Percentiles rank a stretch among this genome's conserved stretches.
Evolutionary conservation across 2,113 vertebrate species (phyloP).

Genomic region (Dicerorhinus sumatrensis): DNA sequence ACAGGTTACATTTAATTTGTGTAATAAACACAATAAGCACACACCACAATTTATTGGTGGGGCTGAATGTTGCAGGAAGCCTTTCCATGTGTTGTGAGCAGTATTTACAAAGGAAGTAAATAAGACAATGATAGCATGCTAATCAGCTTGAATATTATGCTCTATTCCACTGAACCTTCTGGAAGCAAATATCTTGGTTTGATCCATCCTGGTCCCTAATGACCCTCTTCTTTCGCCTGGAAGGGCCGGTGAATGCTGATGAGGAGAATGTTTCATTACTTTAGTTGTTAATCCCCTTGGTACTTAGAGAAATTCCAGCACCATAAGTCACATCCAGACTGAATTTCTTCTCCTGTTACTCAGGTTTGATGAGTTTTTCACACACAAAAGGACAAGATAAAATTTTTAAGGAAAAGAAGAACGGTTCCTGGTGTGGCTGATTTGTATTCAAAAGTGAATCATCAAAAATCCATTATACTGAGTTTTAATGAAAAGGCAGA

Average conservation of each 20-base stretch:
- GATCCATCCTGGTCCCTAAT: conserved; percentile 15
- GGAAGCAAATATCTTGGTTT: neutral
- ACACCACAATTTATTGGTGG: neutral
- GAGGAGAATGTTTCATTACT: conserved; percentile 71
- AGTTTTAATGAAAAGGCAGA: conserved; percentile 46
- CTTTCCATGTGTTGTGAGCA: neutral
- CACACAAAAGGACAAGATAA: neutral
- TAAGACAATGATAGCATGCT: neutral
- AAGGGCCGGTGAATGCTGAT: conserved; percentile 59
- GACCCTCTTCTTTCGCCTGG: conserved; percentile 53
- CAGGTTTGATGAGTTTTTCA: conserved; percentile 7
- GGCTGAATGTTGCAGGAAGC: neutral
- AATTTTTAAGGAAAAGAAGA: neutral
- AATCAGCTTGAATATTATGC: neutral
- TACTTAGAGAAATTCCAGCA: conserved; percentile 48
- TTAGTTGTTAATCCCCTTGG: conserved; percentile 46
- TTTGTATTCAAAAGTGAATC: conserved; percentile 38
- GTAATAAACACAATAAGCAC: neutral
- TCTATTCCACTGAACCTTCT: neutral
- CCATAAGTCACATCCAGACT: neutral
- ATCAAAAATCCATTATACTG: neutral
- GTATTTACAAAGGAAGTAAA: neutral
- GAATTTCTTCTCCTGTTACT: conserved; percentile 6
- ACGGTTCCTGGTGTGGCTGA: neutral
- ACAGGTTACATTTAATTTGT: neutral